Percentiles rank a stretch among this genome's conserved stretches.
phyloP scores from a whole-genome alignment of 2,888 invertebrate genomes.

The Stenolophus ochropezus region DNA sequence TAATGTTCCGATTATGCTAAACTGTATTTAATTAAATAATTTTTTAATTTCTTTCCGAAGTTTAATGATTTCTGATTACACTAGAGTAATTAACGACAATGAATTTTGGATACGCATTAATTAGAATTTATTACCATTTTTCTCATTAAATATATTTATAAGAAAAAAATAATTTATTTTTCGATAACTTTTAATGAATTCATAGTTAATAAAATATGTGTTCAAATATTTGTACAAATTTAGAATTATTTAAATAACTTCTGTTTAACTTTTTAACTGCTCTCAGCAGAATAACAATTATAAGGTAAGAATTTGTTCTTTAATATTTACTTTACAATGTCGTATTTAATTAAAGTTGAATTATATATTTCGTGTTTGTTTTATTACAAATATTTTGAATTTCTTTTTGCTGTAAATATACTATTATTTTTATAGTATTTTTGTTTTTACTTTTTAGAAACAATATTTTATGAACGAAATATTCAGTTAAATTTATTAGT shows the following conservation, averaged over 20 bases:
- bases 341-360: slow-evolving; percentile 12
- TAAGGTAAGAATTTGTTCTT: slow-evolving; percentile 45
- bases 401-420: neutral
- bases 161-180: no score
- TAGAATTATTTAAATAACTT: slow-evolving; percentile 7
- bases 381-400: slow-evolving; percentile 2
- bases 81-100: neutral
- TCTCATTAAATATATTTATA: no score
- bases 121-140: neutral
- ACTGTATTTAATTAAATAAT: slow-evolving; percentile 1
- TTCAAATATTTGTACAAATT: neutral
- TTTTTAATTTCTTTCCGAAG: neutral
- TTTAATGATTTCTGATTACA: neutral
- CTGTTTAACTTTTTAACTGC: slow-evolving; percentile 8
- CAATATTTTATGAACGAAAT: neutral
- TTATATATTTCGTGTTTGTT: neutral
- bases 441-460: neutral
- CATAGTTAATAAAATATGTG: no score
- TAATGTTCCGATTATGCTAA: slow-evolving; percentile 9
- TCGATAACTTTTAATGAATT: no score
- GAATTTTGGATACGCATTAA: neutral
- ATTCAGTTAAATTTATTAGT: neutral
- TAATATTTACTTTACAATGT: slow-evolving; percentile 14
- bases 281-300: slow-evolving; percentile 52
- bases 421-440: neutral